These are phyloP conservation scores for Poecilobothrus nobilitatus DNA, from an alignment of 2,888 invertebrate genomes.

Conservation along the genomic window DNA sequence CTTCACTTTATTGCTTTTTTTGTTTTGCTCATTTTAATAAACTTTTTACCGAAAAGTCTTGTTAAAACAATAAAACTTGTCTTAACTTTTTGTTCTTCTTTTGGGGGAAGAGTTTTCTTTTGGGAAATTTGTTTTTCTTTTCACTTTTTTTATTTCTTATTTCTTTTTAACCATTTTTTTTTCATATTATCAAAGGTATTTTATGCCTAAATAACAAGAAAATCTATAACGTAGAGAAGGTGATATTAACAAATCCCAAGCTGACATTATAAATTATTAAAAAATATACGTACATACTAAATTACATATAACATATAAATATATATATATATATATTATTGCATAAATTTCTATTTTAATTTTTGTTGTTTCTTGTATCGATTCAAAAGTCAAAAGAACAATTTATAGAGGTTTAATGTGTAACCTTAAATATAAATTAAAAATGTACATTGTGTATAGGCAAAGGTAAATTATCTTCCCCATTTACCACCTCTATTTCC, in stretches of 20 bases:
- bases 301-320: no score
- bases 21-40: neutral
- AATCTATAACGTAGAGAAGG: neutral
- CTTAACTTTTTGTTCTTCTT: neutral
- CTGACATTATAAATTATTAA: conserved; percentile 6
- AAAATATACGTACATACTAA: no score
- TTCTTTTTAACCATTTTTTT: neutral
- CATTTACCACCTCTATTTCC: neutral
- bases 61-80: conserved; percentile 1
- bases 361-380: neutral
- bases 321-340: no score
- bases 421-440: neutral
- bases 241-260: conserved; percentile 1
- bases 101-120: neutral
- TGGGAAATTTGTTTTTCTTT: neutral
- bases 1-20: neutral
- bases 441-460: neutral
- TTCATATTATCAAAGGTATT: no score
- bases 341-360: no score
- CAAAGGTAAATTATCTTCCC: neutral
- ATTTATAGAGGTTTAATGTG: neutral
- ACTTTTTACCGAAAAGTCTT: conserved; percentile 1
- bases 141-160: neutral
- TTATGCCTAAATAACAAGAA: neutral
- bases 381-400: neutral